Base-by-base conservation (phyloP, 2,888 invertebrate species). In the Hypomecis punctinalis region DNA sequence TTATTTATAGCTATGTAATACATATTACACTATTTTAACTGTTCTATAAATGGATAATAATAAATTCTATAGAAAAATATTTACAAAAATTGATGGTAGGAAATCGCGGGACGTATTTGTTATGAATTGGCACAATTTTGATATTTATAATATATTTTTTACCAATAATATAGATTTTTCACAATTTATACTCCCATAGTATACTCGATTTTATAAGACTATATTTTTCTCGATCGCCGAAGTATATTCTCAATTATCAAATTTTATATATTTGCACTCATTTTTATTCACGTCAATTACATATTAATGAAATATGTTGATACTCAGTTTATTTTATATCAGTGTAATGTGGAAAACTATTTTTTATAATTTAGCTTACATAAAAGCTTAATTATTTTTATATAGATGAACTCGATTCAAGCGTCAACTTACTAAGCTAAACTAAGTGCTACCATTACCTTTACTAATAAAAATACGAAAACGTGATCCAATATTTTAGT, bases 31-130 rank as follows among this genome's bases (percentile, higher is more conserved):
- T 23, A 52, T 54, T 57, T 67, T 64, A 59, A 48, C 69, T 71
- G 62, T 67, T 71, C 74, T 80, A 80, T 77, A 83, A 80, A 80
- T 77, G 76, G 78, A 79, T 79, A 71, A 70, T 75, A 77, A 77
- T 82, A 85, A 85, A 82, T 83, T 72, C 79, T 77, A 78, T 77
- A 85, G 82, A 86, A 81, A 84, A 83, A 82, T 85, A 84, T 83
- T 79, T 85, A 84, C 79, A 86, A 79, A 83, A 78, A 81, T 61
- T 76, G 76, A 76, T 81, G 80, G 78, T 76, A 77, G 76, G 76
- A 79, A 68, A 75, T 76, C 61, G 47, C 40, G 73, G 84, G 85
- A 86, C 83, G 83, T 79, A 70, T 78, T 71, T 68, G 70, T 68
- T 66, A 67, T 74, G 70, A 61, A 72, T 83, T 86, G 85, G 85